These are phyloP conservation scores for Anseranas semipalmata DNA, from an alignment of 2,113 vertebrate species.

Conservation along the genomic window DNA sequence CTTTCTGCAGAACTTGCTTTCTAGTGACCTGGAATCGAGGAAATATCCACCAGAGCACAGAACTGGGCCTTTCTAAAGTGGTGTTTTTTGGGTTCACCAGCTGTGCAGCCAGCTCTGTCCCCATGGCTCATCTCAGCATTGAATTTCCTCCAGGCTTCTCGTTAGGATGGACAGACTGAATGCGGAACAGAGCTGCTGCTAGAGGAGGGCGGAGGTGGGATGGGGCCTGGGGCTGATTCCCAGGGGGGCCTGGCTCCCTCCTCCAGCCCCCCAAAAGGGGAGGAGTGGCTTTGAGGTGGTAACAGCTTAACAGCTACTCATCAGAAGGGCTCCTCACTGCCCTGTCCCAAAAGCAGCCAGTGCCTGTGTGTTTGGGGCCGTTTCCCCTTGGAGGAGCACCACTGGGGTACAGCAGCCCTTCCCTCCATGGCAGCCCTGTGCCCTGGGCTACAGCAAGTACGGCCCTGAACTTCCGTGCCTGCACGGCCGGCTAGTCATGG, in stretches of 20 bases:
- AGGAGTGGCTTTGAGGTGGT: not conserved
- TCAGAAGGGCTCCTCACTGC: not conserved
- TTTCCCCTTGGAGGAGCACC: not conserved
- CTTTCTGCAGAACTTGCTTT: not conserved
- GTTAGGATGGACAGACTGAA: not conserved
- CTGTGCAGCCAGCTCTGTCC: not conserved
- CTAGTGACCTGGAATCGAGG: not conserved
- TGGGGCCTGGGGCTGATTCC: not conserved
- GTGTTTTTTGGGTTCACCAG: not conserved
- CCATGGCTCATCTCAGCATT: not conserved
- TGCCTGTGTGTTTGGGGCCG: not conserved
- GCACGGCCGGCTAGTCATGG: not conserved
- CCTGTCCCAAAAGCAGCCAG: not conserved
- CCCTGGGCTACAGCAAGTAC: not conserved
- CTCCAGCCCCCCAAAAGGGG: not conserved
- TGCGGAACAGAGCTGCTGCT: not conserved
- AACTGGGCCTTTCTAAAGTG: not conserved
- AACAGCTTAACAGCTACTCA: not conserved
- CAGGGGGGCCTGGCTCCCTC: not conserved
- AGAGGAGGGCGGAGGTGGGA: not conserved
- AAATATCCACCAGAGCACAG: not conserved
- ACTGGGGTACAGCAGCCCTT: rapidly evolving
- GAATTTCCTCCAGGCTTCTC: not conserved
- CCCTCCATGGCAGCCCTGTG: rapidly evolving
- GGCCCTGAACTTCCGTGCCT: rapidly evolving